Evolutionary conservation across 2,888 invertebrate genomes (phyloP).

Genomic region (Criorhina ranunculi): DNA sequence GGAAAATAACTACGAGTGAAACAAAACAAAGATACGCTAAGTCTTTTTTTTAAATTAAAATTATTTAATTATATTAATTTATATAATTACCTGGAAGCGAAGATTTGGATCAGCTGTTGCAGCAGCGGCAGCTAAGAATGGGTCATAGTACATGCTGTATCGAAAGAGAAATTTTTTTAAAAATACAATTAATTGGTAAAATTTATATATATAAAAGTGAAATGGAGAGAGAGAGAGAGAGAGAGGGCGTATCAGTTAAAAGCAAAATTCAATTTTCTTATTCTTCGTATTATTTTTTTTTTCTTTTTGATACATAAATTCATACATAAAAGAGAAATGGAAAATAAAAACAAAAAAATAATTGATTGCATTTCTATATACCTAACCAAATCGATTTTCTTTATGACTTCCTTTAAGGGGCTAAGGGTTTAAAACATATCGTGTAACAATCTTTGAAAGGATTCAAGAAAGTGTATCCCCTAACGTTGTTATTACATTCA

Average conservation of each 20-base stretch:
- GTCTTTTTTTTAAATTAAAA: slow-evolving; percentile 11
- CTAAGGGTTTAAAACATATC: slow-evolving; percentile 3
- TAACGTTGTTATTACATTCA: not conserved
- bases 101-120: slow-evolving; percentile 93
- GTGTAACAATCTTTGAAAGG: not conserved
- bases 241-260: slow-evolving; percentile 53
- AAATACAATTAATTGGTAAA: slow-evolving; percentile 44
- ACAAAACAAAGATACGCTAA: slow-evolving; percentile 64
- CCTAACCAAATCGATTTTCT: slow-evolving; percentile 22
- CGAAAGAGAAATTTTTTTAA: slow-evolving; percentile 58
- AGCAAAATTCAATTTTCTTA: slow-evolving; percentile 74
- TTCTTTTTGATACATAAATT: slow-evolving; percentile 12
- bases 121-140: slow-evolving; percentile 95
- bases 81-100: slow-evolving; percentile 92
- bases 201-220: not conserved
- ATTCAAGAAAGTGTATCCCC: not conserved
- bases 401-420: not conserved
- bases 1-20: slow-evolving; percentile 43
- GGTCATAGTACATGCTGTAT: slow-evolving; percentile 96
- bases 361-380: slow-evolving; percentile 73
- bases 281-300: slow-evolving; percentile 7
- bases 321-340: not conserved
- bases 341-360: slow-evolving; percentile 25
- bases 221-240: slow-evolving; percentile 26
- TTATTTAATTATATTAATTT: slow-evolving; percentile 52